These are phyloP conservation scores for Phlogophora meticulosa DNA, from an alignment of 2,888 invertebrate species.

Conservation along the genomic window DNA sequence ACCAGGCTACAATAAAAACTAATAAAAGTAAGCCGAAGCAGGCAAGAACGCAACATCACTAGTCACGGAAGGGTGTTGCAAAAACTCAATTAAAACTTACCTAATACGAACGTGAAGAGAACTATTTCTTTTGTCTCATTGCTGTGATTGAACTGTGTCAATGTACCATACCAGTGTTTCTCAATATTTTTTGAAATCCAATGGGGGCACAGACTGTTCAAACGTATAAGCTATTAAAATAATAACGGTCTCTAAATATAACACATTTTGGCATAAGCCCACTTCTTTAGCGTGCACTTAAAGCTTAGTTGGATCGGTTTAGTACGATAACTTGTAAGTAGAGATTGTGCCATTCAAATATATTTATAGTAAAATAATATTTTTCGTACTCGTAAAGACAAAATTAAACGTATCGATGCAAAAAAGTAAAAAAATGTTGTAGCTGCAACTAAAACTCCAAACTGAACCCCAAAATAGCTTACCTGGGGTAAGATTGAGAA, in stretches of 20 bases:
- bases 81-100: constrained; percentile 85
- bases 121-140: constrained; percentile 68
- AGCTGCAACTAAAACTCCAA: neutral
- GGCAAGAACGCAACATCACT: constrained; percentile 62
- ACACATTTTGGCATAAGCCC: no score
- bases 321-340: no score
- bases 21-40: constrained; percentile 62
- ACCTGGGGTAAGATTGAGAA: constrained; percentile 17
- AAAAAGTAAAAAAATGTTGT: no score
- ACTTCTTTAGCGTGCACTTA: no score
- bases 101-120: constrained; percentile 74
- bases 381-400: no score
- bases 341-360: no score
- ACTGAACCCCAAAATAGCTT: neutral
- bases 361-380: no score
- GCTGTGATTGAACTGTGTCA: constrained; percentile 66
- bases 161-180: constrained; percentile 27
- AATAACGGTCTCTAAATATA: no score
- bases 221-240: no score
- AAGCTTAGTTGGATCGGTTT: neutral
- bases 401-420: no score
- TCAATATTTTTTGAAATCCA: constrained; percentile 4
- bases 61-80: constrained; percentile 74
- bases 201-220: no score
- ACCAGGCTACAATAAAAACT: constrained; percentile 56